phyloP scores from a whole-genome alignment of 2,888 invertebrate species.

The Phalera bucephala region DNA sequence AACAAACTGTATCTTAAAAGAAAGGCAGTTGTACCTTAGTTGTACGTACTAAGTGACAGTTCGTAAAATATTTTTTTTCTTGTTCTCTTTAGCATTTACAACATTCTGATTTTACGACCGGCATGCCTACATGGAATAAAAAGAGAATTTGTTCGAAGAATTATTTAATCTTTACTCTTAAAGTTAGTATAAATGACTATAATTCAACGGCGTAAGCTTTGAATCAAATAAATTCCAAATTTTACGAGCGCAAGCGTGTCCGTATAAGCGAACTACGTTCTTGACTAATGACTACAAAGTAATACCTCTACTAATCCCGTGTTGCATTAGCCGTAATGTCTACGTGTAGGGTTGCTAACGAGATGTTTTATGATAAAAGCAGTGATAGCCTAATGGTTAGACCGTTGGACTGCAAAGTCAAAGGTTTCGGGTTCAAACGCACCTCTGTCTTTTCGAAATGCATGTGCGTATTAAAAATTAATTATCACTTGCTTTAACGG shows the following conservation, averaged over 20 bases:
- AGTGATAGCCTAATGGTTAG: too few species aligned
- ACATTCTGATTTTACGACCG: neutral
- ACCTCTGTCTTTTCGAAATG: too few species aligned
- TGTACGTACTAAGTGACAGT: too few species aligned
- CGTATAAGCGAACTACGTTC: constrained; percentile 1
- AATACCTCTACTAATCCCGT: constrained; percentile 17
- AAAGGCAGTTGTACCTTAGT: too few species aligned
- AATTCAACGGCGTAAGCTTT: constrained; percentile 1
- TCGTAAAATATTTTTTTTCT: too few species aligned
- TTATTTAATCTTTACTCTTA: neutral
- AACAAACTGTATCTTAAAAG: too few species aligned
- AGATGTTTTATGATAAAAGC: neutral
- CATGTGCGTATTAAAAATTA: too few species aligned
- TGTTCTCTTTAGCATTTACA: neutral
- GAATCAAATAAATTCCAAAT: constrained; percentile 1
- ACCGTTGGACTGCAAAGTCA: too few species aligned
- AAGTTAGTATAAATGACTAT: neutral
- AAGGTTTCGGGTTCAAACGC: too few species aligned
- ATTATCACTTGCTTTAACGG: too few species aligned
- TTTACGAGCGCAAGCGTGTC: constrained; percentile 1
- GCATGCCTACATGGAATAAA: neutral
- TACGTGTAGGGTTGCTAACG: neutral
- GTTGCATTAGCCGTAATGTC: constrained; percentile 24
- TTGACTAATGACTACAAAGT: constrained; percentile 18
- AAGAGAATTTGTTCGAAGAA: neutral